These are phyloP conservation scores for Bujurquina vittata DNA, from an alignment of 2,113 vertebrate genomes.

Conservation along the genomic window DNA sequence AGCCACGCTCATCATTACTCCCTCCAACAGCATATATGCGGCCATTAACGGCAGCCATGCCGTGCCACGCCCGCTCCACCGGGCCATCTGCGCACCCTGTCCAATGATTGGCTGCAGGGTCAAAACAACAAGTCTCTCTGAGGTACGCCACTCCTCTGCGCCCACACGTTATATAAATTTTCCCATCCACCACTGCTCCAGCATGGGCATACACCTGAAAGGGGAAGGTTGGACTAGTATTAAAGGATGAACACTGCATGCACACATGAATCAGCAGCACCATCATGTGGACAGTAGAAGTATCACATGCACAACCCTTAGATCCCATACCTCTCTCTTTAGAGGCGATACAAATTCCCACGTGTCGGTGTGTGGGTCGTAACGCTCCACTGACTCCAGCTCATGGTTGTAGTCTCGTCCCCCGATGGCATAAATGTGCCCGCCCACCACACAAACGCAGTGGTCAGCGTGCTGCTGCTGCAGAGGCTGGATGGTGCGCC, in stretches of 20 bases:
- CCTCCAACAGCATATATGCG: conserved; percentile 92
- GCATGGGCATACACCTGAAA: conserved; percentile 93
- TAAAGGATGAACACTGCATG: background rate
- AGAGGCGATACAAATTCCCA: conserved; percentile 92
- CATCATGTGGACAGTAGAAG: conserved; percentile 44
- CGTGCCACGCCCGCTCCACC: conserved; percentile 91
- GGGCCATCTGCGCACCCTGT: conserved; percentile 84
- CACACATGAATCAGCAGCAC: background rate
- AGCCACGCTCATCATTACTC: conserved; percentile 90
- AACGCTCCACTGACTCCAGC: conserved; percentile 91
- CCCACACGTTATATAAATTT: conserved; percentile 92
- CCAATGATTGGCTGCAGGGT: conserved; percentile 86
- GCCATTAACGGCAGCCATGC: conserved; percentile 86
- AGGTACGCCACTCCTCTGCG: conserved; percentile 88
- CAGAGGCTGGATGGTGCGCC: conserved; percentile 91
- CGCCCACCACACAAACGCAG: conserved; percentile 89
- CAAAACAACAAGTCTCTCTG: conserved; percentile 89
- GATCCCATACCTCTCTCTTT: conserved; percentile 83
- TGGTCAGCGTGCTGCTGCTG: conserved; percentile 93
- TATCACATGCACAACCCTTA: background rate
- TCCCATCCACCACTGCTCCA: conserved; percentile 86
- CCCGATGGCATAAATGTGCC: conserved; percentile 90
- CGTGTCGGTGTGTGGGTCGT: conserved; percentile 89
- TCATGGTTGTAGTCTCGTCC: conserved; percentile 93
- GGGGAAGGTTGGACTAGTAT: background rate